Evolutionary conservation across 2,797 vertebrate species (phyloP).

Genomic region (Periophthalmus magnuspinnatus): DNA sequence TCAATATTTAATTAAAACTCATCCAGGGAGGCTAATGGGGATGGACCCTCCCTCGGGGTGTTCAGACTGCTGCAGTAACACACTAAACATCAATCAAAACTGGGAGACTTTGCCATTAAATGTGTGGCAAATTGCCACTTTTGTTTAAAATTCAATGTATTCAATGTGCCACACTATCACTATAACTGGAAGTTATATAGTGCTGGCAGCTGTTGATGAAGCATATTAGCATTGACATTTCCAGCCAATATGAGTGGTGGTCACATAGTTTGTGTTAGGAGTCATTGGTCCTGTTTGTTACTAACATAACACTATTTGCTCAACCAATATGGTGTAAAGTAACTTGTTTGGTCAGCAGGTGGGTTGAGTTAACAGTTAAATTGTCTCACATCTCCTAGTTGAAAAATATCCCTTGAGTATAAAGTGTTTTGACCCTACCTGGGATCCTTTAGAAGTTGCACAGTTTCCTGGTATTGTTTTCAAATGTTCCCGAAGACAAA

Average conservation of each 20-base stretch:
- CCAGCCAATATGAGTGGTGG: slow-evolving; percentile 4
- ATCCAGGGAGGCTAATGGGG: slow-evolving; percentile 58
- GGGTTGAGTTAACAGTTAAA: background rate
- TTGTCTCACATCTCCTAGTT: background rate
- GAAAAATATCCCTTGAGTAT: background rate
- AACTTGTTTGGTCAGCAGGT: slow-evolving; percentile 16
- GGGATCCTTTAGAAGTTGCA: background rate
- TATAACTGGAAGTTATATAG: background rate
- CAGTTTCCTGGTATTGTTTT: too few species aligned
- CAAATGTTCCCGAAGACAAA: too few species aligned
- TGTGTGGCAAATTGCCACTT: background rate
- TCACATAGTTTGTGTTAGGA: background rate
- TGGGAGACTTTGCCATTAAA: slow-evolving; percentile 8
- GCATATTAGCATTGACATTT: slow-evolving; percentile 6
- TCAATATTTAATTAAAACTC: slow-evolving; percentile 73
- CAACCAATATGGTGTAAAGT: slow-evolving; percentile 4
- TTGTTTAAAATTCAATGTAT: background rate
- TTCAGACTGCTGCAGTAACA: slow-evolving; percentile 30
- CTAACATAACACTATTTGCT: slow-evolving; percentile 18
- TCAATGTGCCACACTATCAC: background rate
- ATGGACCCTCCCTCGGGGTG: slow-evolving; percentile 37
- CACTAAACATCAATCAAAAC: slow-evolving; percentile 19
- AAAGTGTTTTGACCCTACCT: slow-evolving; percentile 2
- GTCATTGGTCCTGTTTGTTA: slow-evolving; percentile 12
- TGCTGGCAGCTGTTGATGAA: background rate